A percentile compares a stretch with the other conserved stretches of the same genome.
Evolutionary conservation across 1,140 invertebrate genomes (phyloP).

Genomic region (Amyelois transitella): DNA sequence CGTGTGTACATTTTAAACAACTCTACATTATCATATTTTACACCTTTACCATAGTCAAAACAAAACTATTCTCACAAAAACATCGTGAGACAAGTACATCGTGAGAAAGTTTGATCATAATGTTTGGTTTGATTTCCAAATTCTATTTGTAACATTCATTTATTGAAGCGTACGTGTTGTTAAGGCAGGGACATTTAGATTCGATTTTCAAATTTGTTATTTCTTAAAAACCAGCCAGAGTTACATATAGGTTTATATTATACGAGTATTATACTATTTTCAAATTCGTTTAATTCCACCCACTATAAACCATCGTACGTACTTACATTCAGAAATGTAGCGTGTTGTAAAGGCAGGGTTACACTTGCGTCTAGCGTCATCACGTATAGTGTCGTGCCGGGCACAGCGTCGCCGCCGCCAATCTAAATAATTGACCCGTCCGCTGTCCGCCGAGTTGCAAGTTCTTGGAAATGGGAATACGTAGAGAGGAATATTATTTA

Average conservation of each 20-base stretch:
- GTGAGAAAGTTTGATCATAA: background rate
- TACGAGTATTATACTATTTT: no score
- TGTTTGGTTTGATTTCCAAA: no score
- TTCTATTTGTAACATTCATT: no score
- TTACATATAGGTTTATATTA: no score
- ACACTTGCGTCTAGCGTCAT: conserved; percentile 7
- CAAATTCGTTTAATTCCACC: no score
- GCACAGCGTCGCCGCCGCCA: conserved; percentile 56
- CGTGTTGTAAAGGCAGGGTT: background rate
- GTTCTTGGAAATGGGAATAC: conserved; percentile 36
- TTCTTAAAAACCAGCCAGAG: background rate
- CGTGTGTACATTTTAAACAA: no score
- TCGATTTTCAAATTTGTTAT: background rate
- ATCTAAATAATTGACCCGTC: conserved; percentile 72
- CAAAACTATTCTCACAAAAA: background rate
- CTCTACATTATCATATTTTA: no score
- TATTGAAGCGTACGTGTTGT: no score
- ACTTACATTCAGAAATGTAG: no score
- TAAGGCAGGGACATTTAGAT: no score
- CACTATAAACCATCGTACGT: no score
- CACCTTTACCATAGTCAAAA: no score
- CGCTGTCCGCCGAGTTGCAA: conserved; percentile 54
- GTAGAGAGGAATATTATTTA: conserved; percentile 26
- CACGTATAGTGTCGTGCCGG: conserved; percentile 29
- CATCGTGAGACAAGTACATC: background rate